phyloP scores from a whole-genome alignment of 2,113 vertebrate genomes.

The Pseudopipra pipra region DNA sequence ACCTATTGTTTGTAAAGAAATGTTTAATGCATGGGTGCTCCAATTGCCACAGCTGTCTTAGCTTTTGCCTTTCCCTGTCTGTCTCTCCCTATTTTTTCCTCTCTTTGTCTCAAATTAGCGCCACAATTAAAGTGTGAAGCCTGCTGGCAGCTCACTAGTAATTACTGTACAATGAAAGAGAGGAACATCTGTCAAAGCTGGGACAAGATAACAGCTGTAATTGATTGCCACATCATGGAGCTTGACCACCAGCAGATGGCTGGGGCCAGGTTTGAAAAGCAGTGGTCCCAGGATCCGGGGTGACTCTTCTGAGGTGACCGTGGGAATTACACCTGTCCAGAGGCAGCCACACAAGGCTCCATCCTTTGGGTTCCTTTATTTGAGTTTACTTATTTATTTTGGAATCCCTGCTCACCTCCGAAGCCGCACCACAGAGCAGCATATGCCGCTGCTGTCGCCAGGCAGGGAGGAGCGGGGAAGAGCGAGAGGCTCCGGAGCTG shows the following conservation, averaged over 20 bases:
- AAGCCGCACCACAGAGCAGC: not conserved
- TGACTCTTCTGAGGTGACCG: not conserved
- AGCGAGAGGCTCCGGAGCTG: not conserved
- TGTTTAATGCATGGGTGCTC: not conserved
- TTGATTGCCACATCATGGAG: conserved; percentile 67
- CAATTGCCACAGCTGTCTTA: conserved; percentile 29
- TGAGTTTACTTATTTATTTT: not conserved
- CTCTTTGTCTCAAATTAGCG: conserved; percentile 71
- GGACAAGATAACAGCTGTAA: conserved; percentile 76
- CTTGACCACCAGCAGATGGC: conserved; percentile 73
- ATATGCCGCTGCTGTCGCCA: not conserved
- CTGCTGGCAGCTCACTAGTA: conserved; percentile 71
- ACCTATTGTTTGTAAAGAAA: conserved; percentile 16
- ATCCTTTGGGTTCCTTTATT: not conserved
- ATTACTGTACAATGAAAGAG: conserved; percentile 71
- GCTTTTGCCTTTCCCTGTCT: conserved; percentile 47
- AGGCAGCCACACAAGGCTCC: not conserved
- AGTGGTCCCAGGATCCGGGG: not conserved
- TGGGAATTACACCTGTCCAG: not conserved
- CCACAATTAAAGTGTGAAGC: conserved; percentile 73
- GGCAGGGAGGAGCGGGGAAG: not conserved
- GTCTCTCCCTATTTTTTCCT: conserved; percentile 50
- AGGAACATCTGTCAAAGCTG: conserved; percentile 71
- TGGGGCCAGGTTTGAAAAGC: conserved; percentile 36
- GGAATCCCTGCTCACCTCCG: not conserved